phyloP scores from a whole-genome alignment of 2,113 vertebrate genomes.

The Phrynocephalus versicolor region DNA sequence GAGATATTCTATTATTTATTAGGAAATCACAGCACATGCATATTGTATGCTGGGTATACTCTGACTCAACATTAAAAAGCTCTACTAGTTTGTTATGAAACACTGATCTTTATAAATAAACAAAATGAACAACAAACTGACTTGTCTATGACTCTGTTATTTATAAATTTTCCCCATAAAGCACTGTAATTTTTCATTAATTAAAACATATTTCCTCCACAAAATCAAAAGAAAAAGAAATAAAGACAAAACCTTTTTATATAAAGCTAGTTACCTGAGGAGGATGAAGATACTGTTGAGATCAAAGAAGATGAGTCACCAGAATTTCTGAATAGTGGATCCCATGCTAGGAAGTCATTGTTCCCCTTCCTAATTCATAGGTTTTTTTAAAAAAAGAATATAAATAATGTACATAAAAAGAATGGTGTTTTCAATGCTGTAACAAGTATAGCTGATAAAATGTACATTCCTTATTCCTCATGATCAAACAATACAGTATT shows the following conservation, averaged over 20 bases:
- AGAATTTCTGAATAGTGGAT: constrained; percentile 85
- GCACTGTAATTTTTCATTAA: not conserved
- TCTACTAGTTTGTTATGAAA: too few species aligned
- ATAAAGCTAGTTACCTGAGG: constrained; percentile 79
- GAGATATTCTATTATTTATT: too few species aligned
- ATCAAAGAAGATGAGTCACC: constrained; percentile 78
- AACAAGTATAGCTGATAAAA: not conserved
- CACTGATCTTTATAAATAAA: too few species aligned
- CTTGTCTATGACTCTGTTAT: too few species aligned
- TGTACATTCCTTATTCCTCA: too few species aligned
- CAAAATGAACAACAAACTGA: too few species aligned
- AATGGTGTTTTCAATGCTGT: not conserved
- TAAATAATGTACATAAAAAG: constrained; percentile 14
- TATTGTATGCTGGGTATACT: too few species aligned
- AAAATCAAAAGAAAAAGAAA: too few species aligned
- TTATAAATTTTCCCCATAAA: too few species aligned
- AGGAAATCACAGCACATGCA: too few species aligned
- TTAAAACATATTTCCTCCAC: not conserved
- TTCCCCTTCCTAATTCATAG: constrained; percentile 77
- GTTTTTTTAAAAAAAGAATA: constrained; percentile 40
- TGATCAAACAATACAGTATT: not conserved
- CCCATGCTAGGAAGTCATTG: constrained; percentile 91
- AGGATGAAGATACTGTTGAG: constrained; percentile 74
- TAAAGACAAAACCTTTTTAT: too few species aligned
- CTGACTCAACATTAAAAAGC: too few species aligned